phyloP scores from a whole-genome alignment of 2,797 vertebrate species.

The Coracias cyanogaster region DNA sequence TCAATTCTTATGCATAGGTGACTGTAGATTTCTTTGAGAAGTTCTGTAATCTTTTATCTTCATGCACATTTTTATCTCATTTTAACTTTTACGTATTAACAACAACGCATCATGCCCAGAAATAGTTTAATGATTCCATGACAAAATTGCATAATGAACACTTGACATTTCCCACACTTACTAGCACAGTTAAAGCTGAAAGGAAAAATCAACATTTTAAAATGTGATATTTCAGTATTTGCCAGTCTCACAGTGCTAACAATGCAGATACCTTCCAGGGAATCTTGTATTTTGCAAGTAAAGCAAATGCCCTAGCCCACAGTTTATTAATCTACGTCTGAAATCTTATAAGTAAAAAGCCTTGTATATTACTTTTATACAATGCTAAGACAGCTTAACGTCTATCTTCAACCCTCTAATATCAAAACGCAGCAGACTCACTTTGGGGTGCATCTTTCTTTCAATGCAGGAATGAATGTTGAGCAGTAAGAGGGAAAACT shows the following conservation, averaged over 20 bases:
- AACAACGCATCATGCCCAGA: not conserved
- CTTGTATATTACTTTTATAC: not conserved
- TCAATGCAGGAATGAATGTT: not conserved
- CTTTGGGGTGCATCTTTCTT: not conserved
- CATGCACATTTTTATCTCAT: conserved; percentile 50
- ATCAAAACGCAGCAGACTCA: not conserved
- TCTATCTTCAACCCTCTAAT: not conserved
- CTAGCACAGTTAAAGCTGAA: not conserved
- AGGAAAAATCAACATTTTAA: not conserved
- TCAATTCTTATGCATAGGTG: not conserved
- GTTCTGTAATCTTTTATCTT: conserved; percentile 45
- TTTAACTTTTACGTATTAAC: conserved; percentile 34
- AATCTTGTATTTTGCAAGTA: not conserved
- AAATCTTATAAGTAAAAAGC: not conserved
- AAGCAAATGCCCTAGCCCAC: not conserved
- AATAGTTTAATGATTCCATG: conserved; percentile 22
- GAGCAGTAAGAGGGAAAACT: not conserved
- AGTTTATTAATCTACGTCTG: not conserved
- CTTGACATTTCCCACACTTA: not conserved
- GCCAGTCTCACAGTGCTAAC: not conserved
- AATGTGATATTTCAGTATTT: not conserved
- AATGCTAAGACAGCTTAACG: not conserved
- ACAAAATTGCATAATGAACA: not conserved
- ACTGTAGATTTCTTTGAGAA: conserved; percentile 21
- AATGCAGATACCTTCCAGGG: not conserved